Percentiles rank a stretch among this genome's conserved stretches.
Conservation (phyloP, 2,797 vertebrate genomes). For the Gallinago stenura region DNA sequence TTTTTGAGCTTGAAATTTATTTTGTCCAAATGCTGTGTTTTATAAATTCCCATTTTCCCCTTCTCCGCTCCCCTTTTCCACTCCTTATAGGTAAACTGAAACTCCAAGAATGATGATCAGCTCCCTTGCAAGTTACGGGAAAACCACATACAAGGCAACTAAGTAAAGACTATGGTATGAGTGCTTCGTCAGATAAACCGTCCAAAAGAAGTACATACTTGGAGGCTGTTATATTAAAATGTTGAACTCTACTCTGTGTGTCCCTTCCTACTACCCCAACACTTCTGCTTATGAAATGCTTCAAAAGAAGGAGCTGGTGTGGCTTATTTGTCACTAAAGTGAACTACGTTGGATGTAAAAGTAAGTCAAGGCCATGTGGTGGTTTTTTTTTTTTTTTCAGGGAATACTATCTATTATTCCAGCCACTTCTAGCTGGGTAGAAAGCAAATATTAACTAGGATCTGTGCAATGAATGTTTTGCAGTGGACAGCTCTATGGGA, state of each 20-base stretch:
- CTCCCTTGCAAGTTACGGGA: not conserved
- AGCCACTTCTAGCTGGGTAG: not conserved
- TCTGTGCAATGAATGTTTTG: not conserved
- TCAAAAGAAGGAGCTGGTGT: not conserved
- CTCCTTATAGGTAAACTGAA: constrained; percentile 20
- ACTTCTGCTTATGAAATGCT: not conserved
- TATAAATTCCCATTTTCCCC: not conserved
- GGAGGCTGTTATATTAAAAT: not conserved
- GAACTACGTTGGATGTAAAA: not conserved
- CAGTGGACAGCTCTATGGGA: not conserved
- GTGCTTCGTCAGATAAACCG: not conserved
- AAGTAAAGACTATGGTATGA: not conserved
- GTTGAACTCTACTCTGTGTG: not conserved
- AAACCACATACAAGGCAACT: not conserved
- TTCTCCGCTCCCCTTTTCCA: not conserved
- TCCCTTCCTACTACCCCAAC: not conserved
- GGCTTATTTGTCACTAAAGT: not conserved
- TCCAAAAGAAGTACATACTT: not conserved
- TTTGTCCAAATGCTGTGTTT: not conserved
- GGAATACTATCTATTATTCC: not conserved
- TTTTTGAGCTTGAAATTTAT: not conserved
- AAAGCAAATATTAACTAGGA: not conserved
- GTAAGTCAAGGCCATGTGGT: not conserved
- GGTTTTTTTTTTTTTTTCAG: not conserved
- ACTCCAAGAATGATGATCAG: not conserved